These are phyloP conservation scores for Petrocephalus schoutedeni DNA, from an alignment of 2,797 vertebrate genomes.

Conservation along the genomic window DNA sequence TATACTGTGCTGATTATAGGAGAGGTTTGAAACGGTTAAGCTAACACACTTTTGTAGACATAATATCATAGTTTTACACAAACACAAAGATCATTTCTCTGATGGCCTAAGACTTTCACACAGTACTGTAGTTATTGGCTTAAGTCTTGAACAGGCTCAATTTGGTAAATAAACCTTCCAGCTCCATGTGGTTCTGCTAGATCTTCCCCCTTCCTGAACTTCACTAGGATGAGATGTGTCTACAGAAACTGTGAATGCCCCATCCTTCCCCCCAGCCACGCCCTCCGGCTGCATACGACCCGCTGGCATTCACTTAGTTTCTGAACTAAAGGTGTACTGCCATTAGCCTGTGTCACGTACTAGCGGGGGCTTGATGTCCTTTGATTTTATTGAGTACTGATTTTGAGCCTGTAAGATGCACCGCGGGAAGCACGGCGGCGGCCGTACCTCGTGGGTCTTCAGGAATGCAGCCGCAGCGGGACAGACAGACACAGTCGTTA, in stretches of 20 bases:
- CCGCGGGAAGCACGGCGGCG: not conserved
- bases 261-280: not conserved
- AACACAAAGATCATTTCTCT: too few species aligned
- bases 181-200: too few species aligned
- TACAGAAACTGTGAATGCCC: not conserved
- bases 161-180: not conserved
- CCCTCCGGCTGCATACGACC: not conserved
- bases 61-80: too few species aligned
- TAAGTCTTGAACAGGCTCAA: not conserved
- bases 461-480: constrained; percentile 32
- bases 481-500: constrained; percentile 31
- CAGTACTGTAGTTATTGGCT: not conserved
- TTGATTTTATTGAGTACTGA: not conserved
- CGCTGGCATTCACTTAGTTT: not conserved
- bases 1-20: too few species aligned
- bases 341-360: not conserved
- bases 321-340: not conserved
- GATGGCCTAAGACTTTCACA: too few species aligned
- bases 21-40: too few species aligned
- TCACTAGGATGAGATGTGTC: not conserved
- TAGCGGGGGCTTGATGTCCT: not conserved
- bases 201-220: not conserved
- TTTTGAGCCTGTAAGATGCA: not conserved
- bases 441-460: constrained; percentile 61
- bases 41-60: too few species aligned